Evolutionary conservation across 2,797 vertebrate species (phyloP), one percentile per base, ranked within the genome.

Genomic region (Babyrousa celebensis): DNA sequence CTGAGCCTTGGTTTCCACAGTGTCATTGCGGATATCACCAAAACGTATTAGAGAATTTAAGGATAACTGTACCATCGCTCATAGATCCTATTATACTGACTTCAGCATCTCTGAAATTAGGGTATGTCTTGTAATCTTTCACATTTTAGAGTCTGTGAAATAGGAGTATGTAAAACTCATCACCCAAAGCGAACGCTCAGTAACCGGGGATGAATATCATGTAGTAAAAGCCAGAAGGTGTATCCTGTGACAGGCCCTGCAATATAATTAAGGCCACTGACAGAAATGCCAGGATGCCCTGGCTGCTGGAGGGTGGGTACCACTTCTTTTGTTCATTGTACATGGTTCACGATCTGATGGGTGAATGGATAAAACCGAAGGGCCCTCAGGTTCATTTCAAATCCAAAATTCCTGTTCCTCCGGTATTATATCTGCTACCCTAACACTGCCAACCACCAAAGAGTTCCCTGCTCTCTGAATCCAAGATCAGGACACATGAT

Each of bases 31-130:
- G 6, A 21, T 52, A 60, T 40, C 21, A 58, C n/a, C n/a, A 63
- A 52, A 48, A 67, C 52, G 52, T 77, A 20, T 58, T 89, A 48
- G 14, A 89, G 36, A 85, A 85, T 48, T n/a, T 56, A 67, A 87
- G 70, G 52, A 58, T 77, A 79, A 63, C 54, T 92, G 32, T 52
- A 71, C 27, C 27, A 25, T 25, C 60, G 54, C 36, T 83, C 29
- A 40, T 17, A 54, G 48, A 36, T 74, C 52, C 48, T 72, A 43
- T 63, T 29, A n/a, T 48, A 17, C 2, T 54, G 52, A 72, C 43
- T 54, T 40, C 32, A 54, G 21, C 8, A 17, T 77, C 80, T 92
- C 75, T 94, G 86, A 86, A 77, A 72, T 56, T 54, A 72, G 56
- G 29, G 15, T 36, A 3, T 48, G 25, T 43, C 79, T 58, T 65